Evolutionary conservation across 2,888 invertebrate genomes (phyloP).

Genomic region (Hypselothyrea guttata): DNA sequence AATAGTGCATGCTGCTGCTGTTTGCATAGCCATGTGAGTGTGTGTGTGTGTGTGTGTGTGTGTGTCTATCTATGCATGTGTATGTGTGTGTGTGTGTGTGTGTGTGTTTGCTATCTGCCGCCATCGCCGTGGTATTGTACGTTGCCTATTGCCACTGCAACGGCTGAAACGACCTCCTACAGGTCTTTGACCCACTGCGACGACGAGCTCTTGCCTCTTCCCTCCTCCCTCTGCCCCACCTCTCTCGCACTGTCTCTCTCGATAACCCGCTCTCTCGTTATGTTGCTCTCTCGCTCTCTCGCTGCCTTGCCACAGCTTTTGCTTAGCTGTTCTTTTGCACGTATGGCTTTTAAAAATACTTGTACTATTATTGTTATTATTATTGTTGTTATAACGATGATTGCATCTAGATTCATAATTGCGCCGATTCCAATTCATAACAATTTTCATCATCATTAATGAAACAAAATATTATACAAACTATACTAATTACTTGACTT

Average conservation of each 20-base stretch:
- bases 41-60: constrained; percentile 30
- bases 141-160: constrained; percentile 78
- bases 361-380: no score
- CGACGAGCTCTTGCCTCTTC: constrained; percentile 22
- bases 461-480: no score
- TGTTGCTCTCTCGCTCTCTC: background rate
- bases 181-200: constrained; percentile 82
- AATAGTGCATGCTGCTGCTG: constrained; percentile 47
- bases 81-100: constrained; percentile 37
- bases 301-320: background rate
- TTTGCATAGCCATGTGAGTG: constrained; percentile 10
- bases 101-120: constrained; percentile 67
- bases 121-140: constrained; percentile 75
- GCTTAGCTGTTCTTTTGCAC: no score
- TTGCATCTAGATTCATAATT: no score
- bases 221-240: constrained; percentile 2
- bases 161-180: constrained; percentile 81
- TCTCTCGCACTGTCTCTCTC: constrained; percentile 8
- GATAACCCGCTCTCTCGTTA: constrained; percentile 14
- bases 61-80: constrained; percentile 22
- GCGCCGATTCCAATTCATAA: no score
- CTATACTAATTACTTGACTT: no score
- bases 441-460: no score
- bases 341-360: no score
- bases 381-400: no score